phyloP scores from a whole-genome alignment of 2,888 invertebrate species.

The Aleiodes alternator region DNA sequence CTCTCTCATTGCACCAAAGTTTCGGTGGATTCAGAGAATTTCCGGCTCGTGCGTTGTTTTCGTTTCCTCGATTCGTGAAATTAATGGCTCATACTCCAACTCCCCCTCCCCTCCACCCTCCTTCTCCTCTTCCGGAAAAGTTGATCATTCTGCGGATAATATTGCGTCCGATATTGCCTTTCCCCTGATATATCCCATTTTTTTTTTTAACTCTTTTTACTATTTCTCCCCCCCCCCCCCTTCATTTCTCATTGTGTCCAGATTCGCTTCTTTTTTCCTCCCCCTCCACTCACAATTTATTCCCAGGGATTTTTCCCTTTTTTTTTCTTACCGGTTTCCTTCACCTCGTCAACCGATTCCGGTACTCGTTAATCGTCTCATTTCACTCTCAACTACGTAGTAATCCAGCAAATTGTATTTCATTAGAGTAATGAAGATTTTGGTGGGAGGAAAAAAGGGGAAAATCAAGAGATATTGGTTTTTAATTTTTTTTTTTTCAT shows the following conservation, averaged over 20 bases:
- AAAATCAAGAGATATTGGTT: constrained; percentile 8
- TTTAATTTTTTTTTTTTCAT: constrained; percentile 7
- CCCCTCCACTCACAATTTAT: not conserved
- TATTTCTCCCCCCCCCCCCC: not conserved
- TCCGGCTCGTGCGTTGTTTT: constrained; percentile 44
- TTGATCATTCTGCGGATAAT: constrained; percentile 40
- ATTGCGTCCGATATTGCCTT: constrained; percentile 41
- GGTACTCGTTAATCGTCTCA: constrained; percentile 29
- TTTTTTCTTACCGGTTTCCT: not conserved
- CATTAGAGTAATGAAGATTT: constrained; percentile 14
- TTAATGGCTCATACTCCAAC: constrained; percentile 41
- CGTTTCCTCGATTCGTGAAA: constrained; percentile 41
- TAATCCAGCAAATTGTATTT: constrained; percentile 26
- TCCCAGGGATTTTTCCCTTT: not conserved
- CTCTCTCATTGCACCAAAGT: constrained; percentile 35
- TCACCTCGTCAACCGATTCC: constrained; percentile 16
- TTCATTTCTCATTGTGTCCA: constrained; percentile 22
- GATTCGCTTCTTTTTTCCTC: not conserved
- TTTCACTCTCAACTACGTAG: constrained; percentile 18
- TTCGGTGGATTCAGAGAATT: constrained; percentile 43
- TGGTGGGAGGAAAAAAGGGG: too few species aligned
- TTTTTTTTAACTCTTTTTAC: constrained; percentile 25
- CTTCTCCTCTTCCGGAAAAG: constrained; percentile 6
- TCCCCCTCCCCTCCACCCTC: constrained; percentile 4
- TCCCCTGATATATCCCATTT: constrained; percentile 17